Base-by-base conservation (phyloP, 2,113 vertebrate genomes). In the Zosterops hypoxanthus region DNA sequence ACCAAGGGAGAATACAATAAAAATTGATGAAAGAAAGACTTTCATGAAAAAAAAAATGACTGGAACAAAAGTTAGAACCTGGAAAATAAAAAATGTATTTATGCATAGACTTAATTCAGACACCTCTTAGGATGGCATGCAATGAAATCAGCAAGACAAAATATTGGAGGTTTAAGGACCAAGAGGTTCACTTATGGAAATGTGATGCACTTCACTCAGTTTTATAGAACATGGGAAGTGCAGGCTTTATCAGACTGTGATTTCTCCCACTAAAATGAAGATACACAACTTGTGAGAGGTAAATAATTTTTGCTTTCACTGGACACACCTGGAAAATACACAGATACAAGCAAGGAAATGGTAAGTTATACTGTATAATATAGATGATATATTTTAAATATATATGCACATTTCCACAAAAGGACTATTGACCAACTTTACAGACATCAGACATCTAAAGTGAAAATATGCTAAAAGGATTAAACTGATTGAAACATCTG, bases 381-480 rank as follows among this genome's bases (percentile, higher is more conserved):
- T 2, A 36, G 5, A 85, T 3, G 0, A 6, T 22, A 14, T 13
- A 11, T 25, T 56, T 44, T 26, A 46, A 12, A 6, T 47, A 73
- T 23, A 25, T 44, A 44, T 0, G 31, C 12, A 39, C 2, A 12
- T 4, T 6, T 47, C 18, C n/a, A 57, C 20, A 15, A 65, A 86
- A 49, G 8, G 2, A 41, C 14, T 55, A 22, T 65, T 65, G 16
- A 46, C 14, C 6, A 66, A 36, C 26, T n/a, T 73, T 55, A 31
- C 0, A 1, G 17, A 20, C 23, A 61, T 36, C 0, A 29, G 0
- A 1, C 1, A 8, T 31, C 11, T 36, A 10, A 92, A 52, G 4
- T 47, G 19, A 4, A 78, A 87, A 60, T 8, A 75, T 14, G 21
- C 5, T 19, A 26, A 33, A 69, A 69, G 8, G 4, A 78, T 77